A percentile compares a stretch with the other conserved stretches of the same genome.
Evolutionary conservation across 2,113 vertebrate genomes (phyloP).

Genomic region (Caranx ignobilis): DNA sequence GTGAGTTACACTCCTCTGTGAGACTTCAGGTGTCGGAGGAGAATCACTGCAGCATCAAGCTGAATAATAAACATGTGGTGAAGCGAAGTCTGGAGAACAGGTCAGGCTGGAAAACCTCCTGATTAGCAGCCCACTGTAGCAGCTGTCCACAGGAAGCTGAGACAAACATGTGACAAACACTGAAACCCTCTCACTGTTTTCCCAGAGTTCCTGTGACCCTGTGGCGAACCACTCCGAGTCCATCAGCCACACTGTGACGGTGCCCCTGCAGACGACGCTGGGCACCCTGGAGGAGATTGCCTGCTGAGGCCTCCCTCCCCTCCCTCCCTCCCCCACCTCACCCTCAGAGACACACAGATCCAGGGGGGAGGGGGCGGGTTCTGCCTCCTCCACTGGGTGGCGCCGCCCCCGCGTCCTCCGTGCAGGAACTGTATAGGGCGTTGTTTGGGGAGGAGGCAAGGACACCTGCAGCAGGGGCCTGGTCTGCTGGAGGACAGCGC

Average conservation of each 20-base stretch:
- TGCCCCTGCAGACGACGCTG: slow-evolving; percentile 94
- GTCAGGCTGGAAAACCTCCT: too few species aligned
- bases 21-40: too few species aligned
- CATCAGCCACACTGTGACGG: slow-evolving; percentile 96
- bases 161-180: not conserved
- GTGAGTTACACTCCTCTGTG: too few species aligned
- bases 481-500: slow-evolving; percentile 78
- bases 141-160: too few species aligned
- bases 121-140: too few species aligned
- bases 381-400: slow-evolving; percentile 46
- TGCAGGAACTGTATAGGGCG: slow-evolving; percentile 44
- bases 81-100: too few species aligned
- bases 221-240: slow-evolving; percentile 95
- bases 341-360: slow-evolving; percentile 37
- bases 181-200: slow-evolving; percentile 3
- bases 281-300: slow-evolving; percentile 96
- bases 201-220: slow-evolving; percentile 94
- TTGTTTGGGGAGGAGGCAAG: slow-evolving; percentile 34
- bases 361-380: not conserved
- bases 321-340: slow-evolving; percentile 26
- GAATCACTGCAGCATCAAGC: too few species aligned
- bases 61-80: too few species aligned
- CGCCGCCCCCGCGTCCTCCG: slow-evolving; percentile 40
- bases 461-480: slow-evolving; percentile 39
- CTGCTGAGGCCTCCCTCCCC: slow-evolving; percentile 88